Conservation (phyloP, 2,113 vertebrate genomes). For the Lampris megalopsis region DNA sequence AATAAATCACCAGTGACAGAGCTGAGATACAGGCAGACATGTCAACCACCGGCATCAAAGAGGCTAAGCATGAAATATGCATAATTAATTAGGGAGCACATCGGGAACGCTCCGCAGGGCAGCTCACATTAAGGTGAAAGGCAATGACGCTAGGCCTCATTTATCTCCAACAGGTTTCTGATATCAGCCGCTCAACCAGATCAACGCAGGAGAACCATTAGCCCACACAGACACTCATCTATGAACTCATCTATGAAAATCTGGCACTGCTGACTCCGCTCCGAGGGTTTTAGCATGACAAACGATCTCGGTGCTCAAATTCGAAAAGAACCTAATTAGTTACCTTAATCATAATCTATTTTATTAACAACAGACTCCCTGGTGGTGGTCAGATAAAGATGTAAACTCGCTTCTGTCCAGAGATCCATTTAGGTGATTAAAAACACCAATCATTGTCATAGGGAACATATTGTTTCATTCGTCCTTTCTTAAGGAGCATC, state of each 20-base stretch:
- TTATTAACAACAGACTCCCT: conserved; percentile 3
- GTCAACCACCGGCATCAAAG: not conserved
- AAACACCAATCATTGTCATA: conserved; percentile 18
- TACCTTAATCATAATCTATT: conserved; percentile 19
- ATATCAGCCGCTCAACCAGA: not conserved
- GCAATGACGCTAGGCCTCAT: not conserved
- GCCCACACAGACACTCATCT: not conserved
- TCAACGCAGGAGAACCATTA: not conserved
- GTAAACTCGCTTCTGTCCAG: not conserved
- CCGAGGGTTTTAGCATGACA: not conserved
- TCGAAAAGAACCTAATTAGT: conserved; percentile 19
- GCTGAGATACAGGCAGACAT: not conserved
- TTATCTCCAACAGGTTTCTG: not conserved
- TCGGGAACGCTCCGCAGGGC: not conserved
- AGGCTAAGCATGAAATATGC: not conserved
- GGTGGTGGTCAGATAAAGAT: conserved; percentile 12
- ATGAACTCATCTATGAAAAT: not conserved
- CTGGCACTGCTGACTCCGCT: not conserved
- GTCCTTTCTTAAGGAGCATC: conserved; percentile 13
- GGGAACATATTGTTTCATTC: conserved; percentile 17
- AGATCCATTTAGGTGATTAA: conserved; percentile 5
- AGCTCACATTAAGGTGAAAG: not conserved
- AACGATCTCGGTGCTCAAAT: conserved; percentile 14
- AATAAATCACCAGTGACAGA: not conserved
- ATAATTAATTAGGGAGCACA: not conserved